Conservation (phyloP, 2,888 invertebrate genomes). For the Agrochola circellaris region DNA sequence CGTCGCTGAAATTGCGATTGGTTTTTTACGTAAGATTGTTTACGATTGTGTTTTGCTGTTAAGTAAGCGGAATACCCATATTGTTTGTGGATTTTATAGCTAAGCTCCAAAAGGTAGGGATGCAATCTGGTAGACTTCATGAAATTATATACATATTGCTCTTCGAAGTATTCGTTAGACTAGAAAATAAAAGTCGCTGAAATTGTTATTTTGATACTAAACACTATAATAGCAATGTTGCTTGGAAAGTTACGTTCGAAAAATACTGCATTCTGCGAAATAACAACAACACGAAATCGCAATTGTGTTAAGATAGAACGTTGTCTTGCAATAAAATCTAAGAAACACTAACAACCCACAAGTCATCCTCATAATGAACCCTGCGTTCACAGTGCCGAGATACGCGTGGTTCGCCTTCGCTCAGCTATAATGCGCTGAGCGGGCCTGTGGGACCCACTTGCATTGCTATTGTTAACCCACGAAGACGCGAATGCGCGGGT, state of each 20-base stretch:
- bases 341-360: constrained; percentile 36
- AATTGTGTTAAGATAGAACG: constrained; percentile 24
- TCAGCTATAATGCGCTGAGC: constrained; percentile 8
- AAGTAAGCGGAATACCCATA: constrained; percentile 34
- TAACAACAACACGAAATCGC: constrained; percentile 14
- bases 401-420: constrained; percentile 17
- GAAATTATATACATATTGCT: constrained; percentile 26
- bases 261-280: constrained; percentile 18
- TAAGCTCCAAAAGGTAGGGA: constrained; percentile 13
- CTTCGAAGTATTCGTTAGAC: not conserved
- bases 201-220: constrained; percentile 25
- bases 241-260: not conserved
- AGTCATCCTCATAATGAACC: constrained; percentile 53
- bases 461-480: constrained; percentile 21
- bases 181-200: not conserved
- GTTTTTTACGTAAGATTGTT: constrained; percentile 36
- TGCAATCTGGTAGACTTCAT: constrained; percentile 27
- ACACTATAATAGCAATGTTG: constrained; percentile 11
- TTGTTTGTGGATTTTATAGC: constrained; percentile 37
- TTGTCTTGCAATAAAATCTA: constrained; percentile 33
- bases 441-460: constrained; percentile 46
- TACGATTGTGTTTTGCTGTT: constrained; percentile 44
- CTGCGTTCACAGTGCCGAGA: constrained; percentile 29
- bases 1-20: constrained; percentile 55
- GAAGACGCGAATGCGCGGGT: not conserved